These are phyloP conservation scores for Calyptommatus sinebrachiatus DNA, from an alignment of 2,113 vertebrate species.

Conservation along the genomic window DNA sequence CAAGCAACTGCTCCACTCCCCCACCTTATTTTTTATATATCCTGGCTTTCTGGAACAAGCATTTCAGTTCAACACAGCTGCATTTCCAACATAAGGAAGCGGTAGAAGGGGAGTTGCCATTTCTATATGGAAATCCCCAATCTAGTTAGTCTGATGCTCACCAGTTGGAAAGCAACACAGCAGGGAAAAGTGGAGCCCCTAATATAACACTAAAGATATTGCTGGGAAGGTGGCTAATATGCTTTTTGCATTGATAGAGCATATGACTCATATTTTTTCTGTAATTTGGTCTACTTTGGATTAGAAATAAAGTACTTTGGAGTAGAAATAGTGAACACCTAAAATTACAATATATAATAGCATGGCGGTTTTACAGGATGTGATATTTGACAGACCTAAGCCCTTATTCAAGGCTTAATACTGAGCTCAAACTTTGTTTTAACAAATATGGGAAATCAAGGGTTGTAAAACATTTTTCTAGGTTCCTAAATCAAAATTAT, in stretches of 20 bases:
- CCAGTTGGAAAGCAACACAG: background rate
- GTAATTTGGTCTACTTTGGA: background rate
- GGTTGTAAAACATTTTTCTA: background rate
- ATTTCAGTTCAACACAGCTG: background rate
- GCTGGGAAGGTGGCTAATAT: background rate
- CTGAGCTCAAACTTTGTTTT: background rate
- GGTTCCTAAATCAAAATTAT: background rate
- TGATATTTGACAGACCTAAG: background rate
- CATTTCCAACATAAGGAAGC: background rate
- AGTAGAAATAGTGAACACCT: background rate
- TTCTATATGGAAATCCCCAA: constrained; percentile 12
- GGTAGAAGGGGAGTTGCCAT: background rate
- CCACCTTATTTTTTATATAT: background rate
- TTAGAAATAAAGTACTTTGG: background rate
- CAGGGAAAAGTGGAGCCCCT: background rate
- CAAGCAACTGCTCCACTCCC: background rate
- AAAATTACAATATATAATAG: background rate
- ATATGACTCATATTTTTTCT: background rate
- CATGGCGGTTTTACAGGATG: background rate
- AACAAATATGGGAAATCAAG: background rate
- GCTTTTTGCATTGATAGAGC: background rate
- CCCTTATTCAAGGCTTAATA: background rate
- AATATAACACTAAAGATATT: background rate
- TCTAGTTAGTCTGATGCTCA: background rate
- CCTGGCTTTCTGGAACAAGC: background rate